Percentiles rank a stretch among this genome's conserved stretches.
These are phyloP conservation scores for Muschampia plurimacula DNA, from an alignment of 2,888 invertebrate genomes.

Conservation along the genomic window DNA sequence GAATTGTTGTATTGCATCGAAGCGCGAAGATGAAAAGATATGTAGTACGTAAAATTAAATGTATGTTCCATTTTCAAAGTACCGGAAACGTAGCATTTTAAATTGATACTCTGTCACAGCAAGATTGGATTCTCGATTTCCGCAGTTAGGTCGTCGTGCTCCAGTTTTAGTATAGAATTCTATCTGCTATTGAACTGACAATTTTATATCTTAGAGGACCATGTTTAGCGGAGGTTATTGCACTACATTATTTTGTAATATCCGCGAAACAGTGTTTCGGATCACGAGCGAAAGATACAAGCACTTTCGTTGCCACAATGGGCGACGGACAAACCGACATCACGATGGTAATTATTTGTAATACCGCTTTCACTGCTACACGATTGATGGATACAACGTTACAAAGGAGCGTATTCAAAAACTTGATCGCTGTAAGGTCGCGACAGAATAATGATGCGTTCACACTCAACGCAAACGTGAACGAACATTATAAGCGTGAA, in stretches of 20 bases:
- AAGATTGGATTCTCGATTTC: not conserved
- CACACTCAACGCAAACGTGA: conserved; percentile 1
- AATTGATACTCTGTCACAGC: not conserved
- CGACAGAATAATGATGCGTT: conserved; percentile 7
- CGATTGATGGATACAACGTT: conserved; percentile 60
- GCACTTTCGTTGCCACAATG: conserved; percentile 68
- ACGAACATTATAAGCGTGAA: not conserved
- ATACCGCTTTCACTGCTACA: conserved; percentile 69
- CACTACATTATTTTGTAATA: conserved; percentile 18
- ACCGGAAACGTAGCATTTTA: not conserved
- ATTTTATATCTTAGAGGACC: not conserved
- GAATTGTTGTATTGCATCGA: conserved; percentile 20
- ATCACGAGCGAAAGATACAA: conserved; percentile 41
- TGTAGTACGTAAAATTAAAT: not conserved
- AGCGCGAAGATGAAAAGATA: conserved; percentile 17
- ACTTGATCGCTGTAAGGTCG: conserved; percentile 28
- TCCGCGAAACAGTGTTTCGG: conserved; percentile 21
- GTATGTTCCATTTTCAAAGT: not conserved
- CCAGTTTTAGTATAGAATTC: conserved; percentile 2
- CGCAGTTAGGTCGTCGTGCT: not conserved
- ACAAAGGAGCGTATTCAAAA: conserved; percentile 42
- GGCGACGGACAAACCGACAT: conserved; percentile 47
- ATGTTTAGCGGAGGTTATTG: not conserved
- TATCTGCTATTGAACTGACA: conserved; percentile 8
- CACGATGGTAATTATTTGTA: conserved; percentile 60